Conservation (phyloP, 2,888 invertebrate species). For the Spodoptera exigua region DNA sequence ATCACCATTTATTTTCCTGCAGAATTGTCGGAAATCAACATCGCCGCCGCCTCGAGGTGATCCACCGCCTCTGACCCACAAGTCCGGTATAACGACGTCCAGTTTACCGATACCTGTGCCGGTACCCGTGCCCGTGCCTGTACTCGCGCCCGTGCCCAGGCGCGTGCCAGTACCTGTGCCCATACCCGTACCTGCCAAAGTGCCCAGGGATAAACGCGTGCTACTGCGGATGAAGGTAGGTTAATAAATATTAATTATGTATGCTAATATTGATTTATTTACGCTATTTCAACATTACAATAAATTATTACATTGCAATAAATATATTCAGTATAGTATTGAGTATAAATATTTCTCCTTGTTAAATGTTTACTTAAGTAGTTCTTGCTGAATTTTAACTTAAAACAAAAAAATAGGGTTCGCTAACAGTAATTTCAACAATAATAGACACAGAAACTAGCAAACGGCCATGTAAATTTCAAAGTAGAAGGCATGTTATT, state of each 20-base stretch:
- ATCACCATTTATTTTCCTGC: conserved; percentile 8
- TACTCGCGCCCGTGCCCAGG: conserved; percentile 64
- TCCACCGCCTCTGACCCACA: conserved; percentile 69
- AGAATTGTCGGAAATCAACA: conserved; percentile 79
- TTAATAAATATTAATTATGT: not conserved
- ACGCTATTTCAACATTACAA: no score
- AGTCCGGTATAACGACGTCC: conserved; percentile 51
- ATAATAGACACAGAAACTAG: no score
- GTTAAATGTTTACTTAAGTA: no score
- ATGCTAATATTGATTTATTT: no score
- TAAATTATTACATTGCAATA: no score
- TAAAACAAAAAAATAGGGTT: no score
- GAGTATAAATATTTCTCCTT: no score
- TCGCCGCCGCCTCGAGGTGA: conserved; percentile 77
- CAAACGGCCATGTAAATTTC: no score
- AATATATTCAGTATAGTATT: no score
- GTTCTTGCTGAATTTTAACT: no score
- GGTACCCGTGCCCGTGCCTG: conserved; percentile 47
- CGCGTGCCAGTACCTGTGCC: conserved; percentile 49
- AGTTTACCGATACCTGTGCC: conserved; percentile 49
- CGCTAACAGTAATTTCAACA: no score
- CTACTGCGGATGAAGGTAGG: conserved; percentile 79
- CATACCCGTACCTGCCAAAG: conserved; percentile 56
- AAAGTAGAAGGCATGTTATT: no score
- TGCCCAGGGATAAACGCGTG: conserved; percentile 73